A percentile compares a stretch with the other conserved stretches of the same genome.
Conservation (phyloP, 92 coral and sea anemone genomes). For the Epizoanthus scotinus region DNA sequence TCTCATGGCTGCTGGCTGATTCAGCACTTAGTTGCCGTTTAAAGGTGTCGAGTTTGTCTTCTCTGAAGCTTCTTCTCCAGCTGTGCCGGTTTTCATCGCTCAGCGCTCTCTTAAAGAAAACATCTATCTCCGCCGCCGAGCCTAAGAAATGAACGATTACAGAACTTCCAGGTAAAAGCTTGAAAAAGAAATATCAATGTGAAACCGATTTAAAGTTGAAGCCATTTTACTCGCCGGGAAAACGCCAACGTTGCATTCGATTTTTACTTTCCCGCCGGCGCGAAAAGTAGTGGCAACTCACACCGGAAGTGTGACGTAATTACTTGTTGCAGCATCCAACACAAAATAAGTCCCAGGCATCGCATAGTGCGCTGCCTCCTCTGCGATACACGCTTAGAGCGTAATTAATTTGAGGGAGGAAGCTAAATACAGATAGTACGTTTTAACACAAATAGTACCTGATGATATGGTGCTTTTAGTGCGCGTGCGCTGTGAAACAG, state of each 20-base stretch:
- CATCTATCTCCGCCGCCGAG: conserved; percentile 22
- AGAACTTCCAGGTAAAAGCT: background rate
- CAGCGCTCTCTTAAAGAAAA: conserved; percentile 1
- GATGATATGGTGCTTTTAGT: background rate
- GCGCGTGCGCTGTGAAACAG: background rate
- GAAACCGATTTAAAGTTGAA: no score
- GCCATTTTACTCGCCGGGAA: no score
- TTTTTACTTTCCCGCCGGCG: no score
- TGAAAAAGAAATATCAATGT: no score
- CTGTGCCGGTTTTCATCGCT: conserved; percentile 2
- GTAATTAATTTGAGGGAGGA: background rate
- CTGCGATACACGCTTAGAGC: no score
- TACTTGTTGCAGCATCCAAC: no score
- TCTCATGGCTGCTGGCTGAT: conserved; percentile 6
- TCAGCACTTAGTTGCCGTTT: conserved; percentile 20
- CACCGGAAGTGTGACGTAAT: no score
- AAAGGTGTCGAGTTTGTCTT: conserved; percentile 5
- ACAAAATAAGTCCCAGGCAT: no score
- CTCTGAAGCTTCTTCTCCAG: conserved; percentile 23
- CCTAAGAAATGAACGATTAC: background rate
- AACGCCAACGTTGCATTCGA: no score
- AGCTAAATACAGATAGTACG: background rate
- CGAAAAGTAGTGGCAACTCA: no score
- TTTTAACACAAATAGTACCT: background rate
- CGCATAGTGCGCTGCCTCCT: no score